Percentiles rank a stretch among this genome's conserved stretches.
These are phyloP conservation scores for Zaprionus davidi DNA, from an alignment of 1,140 invertebrate species.

Conservation along the genomic window DNA sequence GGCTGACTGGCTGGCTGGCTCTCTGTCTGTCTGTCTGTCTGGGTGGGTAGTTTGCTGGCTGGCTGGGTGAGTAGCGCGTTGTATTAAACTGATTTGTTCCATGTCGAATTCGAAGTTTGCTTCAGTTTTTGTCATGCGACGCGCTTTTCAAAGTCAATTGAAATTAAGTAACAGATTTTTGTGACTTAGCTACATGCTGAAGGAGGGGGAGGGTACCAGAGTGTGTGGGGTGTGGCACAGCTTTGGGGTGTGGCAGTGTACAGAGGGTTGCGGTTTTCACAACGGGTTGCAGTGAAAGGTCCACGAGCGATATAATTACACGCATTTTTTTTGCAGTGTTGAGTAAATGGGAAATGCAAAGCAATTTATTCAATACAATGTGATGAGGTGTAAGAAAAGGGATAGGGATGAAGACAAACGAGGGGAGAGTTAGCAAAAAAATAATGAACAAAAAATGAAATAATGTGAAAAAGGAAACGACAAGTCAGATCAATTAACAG, in stretches of 20 bases:
- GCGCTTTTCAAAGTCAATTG: slow-evolving; percentile 78
- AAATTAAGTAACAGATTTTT: slow-evolving; percentile 82
- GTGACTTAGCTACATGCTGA: slow-evolving; percentile 31
- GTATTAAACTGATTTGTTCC: slow-evolving; percentile 81
- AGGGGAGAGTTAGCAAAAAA: background rate
- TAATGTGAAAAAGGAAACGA: background rate
- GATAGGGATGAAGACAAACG: background rate
- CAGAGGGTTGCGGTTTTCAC: slow-evolving; percentile 20
- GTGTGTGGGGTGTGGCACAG: background rate
- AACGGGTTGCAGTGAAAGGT: background rate
- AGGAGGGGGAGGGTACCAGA: background rate
- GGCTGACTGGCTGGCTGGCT: slow-evolving; percentile 1
- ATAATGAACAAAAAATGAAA: background rate
- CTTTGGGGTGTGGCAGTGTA: background rate
- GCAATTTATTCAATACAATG: slow-evolving; percentile 3
- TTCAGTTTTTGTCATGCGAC: slow-evolving; percentile 46
- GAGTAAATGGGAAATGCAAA: background rate
- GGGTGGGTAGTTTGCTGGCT: slow-evolving; percentile 12
- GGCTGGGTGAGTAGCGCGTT: slow-evolving; percentile 12
- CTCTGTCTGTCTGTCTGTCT: background rate
- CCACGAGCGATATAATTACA: slow-evolving; percentile 15
- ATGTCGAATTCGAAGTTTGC: slow-evolving; percentile 60
- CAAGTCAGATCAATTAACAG: background rate
- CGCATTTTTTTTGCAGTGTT: slow-evolving; percentile 2
- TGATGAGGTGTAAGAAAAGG: background rate